A percentile compares a stretch with the other conserved stretches of the same genome.
Conservation (phyloP, 1,140 invertebrate species). For the Brachionus rotundiformis region DNA sequence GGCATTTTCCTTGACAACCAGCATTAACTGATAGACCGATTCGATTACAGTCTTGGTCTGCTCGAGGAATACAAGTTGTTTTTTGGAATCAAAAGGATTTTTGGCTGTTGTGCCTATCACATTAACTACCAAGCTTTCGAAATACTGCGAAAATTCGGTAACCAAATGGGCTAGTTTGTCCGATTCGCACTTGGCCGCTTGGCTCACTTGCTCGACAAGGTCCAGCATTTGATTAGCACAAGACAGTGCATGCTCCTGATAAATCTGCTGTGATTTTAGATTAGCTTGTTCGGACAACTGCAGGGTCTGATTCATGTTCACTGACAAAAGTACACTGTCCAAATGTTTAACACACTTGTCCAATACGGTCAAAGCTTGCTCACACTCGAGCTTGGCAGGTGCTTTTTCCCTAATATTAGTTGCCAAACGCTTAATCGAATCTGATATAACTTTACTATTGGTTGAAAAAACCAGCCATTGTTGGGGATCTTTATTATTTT, state of each 20-base stretch:
- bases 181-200: slow-evolving; percentile 83
- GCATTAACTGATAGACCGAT: slow-evolving; percentile 80
- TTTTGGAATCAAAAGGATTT: slow-evolving; percentile 77
- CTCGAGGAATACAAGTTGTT: slow-evolving; percentile 83
- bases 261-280: slow-evolving; percentile 72
- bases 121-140: slow-evolving; percentile 79
- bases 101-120: slow-evolving; percentile 81
- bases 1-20: slow-evolving; percentile 81
- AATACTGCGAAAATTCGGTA: slow-evolving; percentile 77
- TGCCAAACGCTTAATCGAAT: slow-evolving; percentile 89
- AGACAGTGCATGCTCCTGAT: slow-evolving; percentile 73
- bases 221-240: slow-evolving; percentile 67
- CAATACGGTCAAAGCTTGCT: slow-evolving; percentile 77
- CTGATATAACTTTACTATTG: slow-evolving; percentile 90
- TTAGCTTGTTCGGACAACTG: slow-evolving; percentile 67
- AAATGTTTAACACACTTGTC: slow-evolving; percentile 76
- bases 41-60: slow-evolving; percentile 92
- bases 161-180: slow-evolving; percentile 86
- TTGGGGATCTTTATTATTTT: slow-evolving; percentile 83
- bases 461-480: slow-evolving; percentile 89
- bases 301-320: slow-evolving; percentile 77
- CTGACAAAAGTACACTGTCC: slow-evolving; percentile 81
- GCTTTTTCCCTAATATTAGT: slow-evolving; percentile 87
- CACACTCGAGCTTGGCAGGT: slow-evolving; percentile 90
- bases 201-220: slow-evolving; percentile 77